phyloP scores from a whole-genome alignment of 2,888 invertebrate species.

The Heteropelma amictum region DNA sequence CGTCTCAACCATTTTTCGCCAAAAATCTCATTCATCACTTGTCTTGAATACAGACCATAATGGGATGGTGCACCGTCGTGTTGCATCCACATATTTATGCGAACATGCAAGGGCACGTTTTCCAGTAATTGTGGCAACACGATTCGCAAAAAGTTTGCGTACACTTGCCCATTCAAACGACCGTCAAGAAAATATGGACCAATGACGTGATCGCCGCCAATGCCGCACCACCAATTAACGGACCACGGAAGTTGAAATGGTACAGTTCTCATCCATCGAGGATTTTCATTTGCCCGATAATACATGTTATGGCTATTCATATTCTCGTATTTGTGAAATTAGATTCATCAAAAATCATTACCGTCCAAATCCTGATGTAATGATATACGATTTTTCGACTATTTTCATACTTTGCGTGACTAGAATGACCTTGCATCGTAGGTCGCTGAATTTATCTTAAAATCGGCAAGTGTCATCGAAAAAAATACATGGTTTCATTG shows the following conservation, averaged over 20 bases:
- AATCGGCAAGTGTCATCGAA: no score
- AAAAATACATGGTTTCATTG: no score
- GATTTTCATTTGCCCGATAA: no score
- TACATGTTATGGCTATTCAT: no score
- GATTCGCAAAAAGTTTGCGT: neutral
- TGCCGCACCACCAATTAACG: conserved; percentile 37
- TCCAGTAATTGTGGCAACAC: neutral
- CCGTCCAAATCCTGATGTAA: no score
- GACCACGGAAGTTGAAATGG: conserved; percentile 40
- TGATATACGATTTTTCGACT: no score
- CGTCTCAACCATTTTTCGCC: conserved; percentile 8
- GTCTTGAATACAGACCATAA: conserved; percentile 36
- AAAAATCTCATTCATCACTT: conserved; percentile 41
- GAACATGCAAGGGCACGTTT: neutral
- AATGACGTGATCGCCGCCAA: conserved; percentile 35
- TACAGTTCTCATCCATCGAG: neutral
- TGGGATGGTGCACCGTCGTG: conserved; percentile 32
- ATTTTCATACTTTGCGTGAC: no score
- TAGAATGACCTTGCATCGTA: no score
- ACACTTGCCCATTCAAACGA: neutral
- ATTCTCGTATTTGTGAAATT: no score
- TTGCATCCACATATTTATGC: conserved; percentile 24
- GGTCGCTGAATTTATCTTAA: no score
- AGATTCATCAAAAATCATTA: no score
- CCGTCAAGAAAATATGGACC: conserved; percentile 23